Conservation (phyloP, 1,140 invertebrate species). For the Hypothenemus hampei region DNA sequence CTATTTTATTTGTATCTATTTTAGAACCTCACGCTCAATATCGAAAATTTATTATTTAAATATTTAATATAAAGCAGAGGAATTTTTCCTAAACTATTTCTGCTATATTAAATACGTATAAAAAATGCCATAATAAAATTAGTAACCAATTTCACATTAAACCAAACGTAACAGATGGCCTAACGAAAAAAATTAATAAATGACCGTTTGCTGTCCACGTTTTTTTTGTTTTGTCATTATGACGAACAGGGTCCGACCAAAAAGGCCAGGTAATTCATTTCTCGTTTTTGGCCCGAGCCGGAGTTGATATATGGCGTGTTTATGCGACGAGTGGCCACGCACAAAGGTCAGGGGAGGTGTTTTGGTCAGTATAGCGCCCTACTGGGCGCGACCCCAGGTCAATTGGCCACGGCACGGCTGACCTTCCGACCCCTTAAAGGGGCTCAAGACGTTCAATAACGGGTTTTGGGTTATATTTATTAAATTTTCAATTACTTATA, state of each 20-base stretch:
- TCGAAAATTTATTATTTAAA: no score
- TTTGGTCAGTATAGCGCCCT: slow-evolving; percentile 43
- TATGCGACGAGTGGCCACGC: slow-evolving; percentile 45
- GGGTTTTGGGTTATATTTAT: no score
- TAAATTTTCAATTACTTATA: no score
- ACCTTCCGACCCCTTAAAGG: slow-evolving; percentile 12
- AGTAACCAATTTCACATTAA: no score
- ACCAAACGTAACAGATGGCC: no score
- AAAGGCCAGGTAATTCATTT: slow-evolving; percentile 38
- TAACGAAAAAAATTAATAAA: slow-evolving; percentile 20
- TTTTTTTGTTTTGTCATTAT: no score
- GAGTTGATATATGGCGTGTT: slow-evolving; percentile 46
- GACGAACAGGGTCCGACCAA: background rate
- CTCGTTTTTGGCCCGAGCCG: slow-evolving; percentile 35
- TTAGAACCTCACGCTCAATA: no score
- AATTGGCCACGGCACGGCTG: slow-evolving; percentile 41
- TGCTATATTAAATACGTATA: no score
- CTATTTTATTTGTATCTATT: no score
- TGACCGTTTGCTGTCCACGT: slow-evolving; percentile 18
- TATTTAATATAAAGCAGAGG: no score
- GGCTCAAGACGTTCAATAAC: slow-evolving; percentile 5
- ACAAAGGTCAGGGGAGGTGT: slow-evolving; percentile 46
- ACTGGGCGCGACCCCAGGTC: slow-evolving; percentile 43
- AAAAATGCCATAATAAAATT: no score
- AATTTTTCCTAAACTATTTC: no score